These are phyloP conservation scores for Holothuria glaberrima DNA, from an alignment of 35 echinoderm and acorn worm genomes.

Conservation along the genomic window DNA sequence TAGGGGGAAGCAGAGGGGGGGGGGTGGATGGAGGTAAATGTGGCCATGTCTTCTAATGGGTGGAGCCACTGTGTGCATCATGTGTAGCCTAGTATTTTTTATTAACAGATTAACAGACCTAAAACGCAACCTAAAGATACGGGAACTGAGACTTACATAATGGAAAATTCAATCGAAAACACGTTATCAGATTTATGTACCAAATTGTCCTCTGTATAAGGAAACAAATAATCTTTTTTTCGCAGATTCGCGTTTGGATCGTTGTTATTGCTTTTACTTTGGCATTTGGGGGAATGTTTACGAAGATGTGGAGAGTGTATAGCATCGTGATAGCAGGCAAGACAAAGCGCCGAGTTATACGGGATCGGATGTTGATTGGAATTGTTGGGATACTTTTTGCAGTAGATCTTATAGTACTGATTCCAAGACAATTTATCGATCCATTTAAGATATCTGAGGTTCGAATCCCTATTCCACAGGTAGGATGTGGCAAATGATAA, in stretches of 20 bases:
- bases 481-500: neutral
- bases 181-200: too few relatives aligned
- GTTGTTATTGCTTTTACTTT: slow-evolving; percentile 76
- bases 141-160: too few relatives aligned
- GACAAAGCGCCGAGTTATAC: slow-evolving; percentile 70
- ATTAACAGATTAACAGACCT: too few relatives aligned
- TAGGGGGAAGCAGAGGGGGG: too few relatives aligned
- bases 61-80: too few relatives aligned
- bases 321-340: slow-evolving; percentile 80
- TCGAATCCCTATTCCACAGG: slow-evolving; percentile 60
- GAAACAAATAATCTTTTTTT: neutral
- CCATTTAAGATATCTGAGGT: slow-evolving; percentile 50
- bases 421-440: slow-evolving; percentile 75
- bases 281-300: slow-evolving; percentile 93
- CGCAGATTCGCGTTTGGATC: slow-evolving; percentile 70
- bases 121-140: too few relatives aligned
- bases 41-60: too few relatives aligned
- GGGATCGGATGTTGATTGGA: slow-evolving; percentile 59
- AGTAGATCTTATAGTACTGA: slow-evolving; percentile 63
- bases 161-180: too few relatives aligned
- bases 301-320: slow-evolving; percentile 95
- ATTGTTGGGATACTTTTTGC: slow-evolving; percentile 60
- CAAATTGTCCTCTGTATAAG: too few relatives aligned
- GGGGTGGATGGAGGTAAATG: too few relatives aligned
- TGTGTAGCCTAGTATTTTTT: too few relatives aligned